These are phyloP conservation scores for Perodicticus potto DNA, from an alignment of 2,797 vertebrate species.

Conservation along the genomic window DNA sequence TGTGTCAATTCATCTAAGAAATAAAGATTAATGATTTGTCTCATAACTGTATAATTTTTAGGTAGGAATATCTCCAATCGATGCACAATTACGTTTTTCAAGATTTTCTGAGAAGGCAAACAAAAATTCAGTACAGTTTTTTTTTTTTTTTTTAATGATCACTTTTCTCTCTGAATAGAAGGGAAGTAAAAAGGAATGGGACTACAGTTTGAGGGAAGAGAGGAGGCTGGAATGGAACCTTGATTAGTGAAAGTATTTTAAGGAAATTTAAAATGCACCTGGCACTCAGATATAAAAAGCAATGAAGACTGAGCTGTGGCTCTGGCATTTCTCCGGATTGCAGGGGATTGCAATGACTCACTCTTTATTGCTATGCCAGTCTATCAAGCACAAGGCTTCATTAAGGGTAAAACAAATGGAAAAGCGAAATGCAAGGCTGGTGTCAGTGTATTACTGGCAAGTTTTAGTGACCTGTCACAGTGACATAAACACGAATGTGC, in stretches of 20 bases:
- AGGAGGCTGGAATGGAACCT: neutral
- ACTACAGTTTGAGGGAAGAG: neutral
- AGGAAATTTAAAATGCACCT: constrained; percentile 73
- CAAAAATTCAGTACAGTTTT: neutral
- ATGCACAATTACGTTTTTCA: constrained; percentile 46
- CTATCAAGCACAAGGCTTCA: constrained; percentile 73
- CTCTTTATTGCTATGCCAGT: constrained; percentile 67
- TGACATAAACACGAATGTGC: neutral
- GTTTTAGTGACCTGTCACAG: constrained; percentile 72
- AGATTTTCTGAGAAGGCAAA: constrained; percentile 16
- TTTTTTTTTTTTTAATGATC: neutral
- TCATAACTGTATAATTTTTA: constrained; percentile 55
- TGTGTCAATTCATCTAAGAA: constrained; percentile 73
- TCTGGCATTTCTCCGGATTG: constrained; percentile 73
- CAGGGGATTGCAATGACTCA: constrained; percentile 70
- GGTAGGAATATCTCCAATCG: constrained; percentile 59
- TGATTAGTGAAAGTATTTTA: constrained; percentile 34
- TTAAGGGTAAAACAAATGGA: constrained; percentile 80
- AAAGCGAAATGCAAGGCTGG: constrained; percentile 66
- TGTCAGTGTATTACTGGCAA: constrained; percentile 60
- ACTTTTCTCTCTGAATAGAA: neutral
- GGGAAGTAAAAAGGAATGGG: neutral
- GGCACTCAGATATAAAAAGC: constrained; percentile 75
- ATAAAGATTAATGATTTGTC: constrained; percentile 72
- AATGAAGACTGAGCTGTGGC: constrained; percentile 67